These are phyloP conservation scores for Neolamprologus hecqui DNA, from an alignment of 2,113 vertebrate species.

Conservation along the genomic window DNA sequence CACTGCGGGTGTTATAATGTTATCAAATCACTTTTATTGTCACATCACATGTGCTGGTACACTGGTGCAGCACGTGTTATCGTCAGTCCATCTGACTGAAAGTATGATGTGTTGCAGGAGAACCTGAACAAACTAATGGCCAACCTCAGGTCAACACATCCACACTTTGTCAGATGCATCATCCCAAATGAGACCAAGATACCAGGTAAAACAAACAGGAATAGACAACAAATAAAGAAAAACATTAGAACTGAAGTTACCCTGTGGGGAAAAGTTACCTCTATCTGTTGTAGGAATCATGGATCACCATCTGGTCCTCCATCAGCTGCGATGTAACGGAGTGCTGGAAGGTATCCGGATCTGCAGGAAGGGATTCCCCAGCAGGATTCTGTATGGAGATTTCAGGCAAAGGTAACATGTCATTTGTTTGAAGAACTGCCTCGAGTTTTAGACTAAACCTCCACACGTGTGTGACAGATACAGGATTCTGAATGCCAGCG, in stretches of 20 bases:
- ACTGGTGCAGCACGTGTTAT: neutral
- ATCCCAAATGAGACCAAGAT: conserved; percentile 88
- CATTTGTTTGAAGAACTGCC: neutral
- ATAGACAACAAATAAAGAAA: neutral
- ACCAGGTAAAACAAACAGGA: conserved; percentile 68
- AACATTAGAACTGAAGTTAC: neutral
- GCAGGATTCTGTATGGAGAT: conserved; percentile 66
- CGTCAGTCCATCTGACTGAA: neutral
- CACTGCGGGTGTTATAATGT: neutral
- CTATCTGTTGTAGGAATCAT: conserved; percentile 71
- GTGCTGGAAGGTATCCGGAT: conserved; percentile 81
- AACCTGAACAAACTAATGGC: conserved; percentile 88
- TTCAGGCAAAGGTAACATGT: conserved; percentile 82
- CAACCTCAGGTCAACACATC: conserved; percentile 81
- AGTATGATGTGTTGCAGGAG: conserved; percentile 63
- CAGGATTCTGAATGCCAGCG: conserved; percentile 82
- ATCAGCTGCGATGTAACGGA: conserved; percentile 80
- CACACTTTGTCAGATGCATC: conserved; percentile 86
- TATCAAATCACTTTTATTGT: neutral
- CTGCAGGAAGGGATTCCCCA: conserved; percentile 77
- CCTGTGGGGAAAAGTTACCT: neutral
- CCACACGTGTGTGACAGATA: conserved; percentile 49
- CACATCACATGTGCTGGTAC: neutral
- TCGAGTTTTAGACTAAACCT: neutral
- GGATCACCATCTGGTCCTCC: conserved; percentile 84